Conservation (phyloP, 2,113 vertebrate genomes). For the Anhinga anhinga region DNA sequence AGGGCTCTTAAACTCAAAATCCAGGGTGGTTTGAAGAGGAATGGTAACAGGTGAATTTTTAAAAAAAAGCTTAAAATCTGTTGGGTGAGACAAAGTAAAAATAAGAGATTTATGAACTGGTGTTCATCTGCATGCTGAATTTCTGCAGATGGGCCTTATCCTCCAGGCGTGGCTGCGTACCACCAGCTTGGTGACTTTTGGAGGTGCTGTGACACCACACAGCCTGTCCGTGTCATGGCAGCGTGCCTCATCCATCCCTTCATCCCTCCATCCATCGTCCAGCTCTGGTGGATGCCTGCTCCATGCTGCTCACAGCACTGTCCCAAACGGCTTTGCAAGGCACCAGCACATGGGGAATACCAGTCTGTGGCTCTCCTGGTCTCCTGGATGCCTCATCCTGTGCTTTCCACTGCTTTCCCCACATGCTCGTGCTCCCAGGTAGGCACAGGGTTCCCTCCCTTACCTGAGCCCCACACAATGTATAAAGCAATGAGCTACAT, state of each 20-base stretch:
- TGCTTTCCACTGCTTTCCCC: neutral
- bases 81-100: neutral
- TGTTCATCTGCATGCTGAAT: neutral
- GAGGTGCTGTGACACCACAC: neutral
- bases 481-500: rapidly evolving
- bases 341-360: neutral
- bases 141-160: neutral
- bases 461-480: neutral
- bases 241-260: neutral
- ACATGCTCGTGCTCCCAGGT: neutral
- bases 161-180: neutral
- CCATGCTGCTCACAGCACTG: neutral
- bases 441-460: neutral
- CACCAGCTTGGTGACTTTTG: neutral
- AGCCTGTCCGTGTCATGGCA: neutral
- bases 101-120: neutral
- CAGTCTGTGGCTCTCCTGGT: neutral
- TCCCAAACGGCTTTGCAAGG: neutral
- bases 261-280: neutral
- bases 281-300: neutral
- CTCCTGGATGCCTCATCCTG: neutral
- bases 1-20: neutral
- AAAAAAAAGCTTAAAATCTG: neutral
- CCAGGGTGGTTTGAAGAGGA: neutral
- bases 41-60: neutral